Percentiles rank a stretch among this genome's conserved stretches.
Evolutionary conservation across 2,113 vertebrate genomes (phyloP).

Genomic region (Alligator mississippiensis): DNA sequence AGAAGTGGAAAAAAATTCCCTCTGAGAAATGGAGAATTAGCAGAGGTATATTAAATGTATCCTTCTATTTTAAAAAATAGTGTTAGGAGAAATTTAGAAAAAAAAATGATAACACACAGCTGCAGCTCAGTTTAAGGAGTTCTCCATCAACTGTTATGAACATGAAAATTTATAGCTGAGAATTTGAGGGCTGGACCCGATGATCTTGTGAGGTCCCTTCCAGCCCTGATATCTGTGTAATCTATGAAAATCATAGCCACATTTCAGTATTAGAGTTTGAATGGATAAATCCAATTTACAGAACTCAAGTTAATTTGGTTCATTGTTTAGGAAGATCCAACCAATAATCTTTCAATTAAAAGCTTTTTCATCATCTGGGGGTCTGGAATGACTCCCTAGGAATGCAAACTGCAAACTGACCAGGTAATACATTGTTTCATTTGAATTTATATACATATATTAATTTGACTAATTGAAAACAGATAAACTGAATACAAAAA

Average conservation of each 20-base stretch:
- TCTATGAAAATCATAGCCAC: too few species aligned
- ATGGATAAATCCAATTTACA: background rate
- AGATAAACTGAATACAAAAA: background rate
- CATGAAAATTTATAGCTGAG: background rate
- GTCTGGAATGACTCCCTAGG: background rate
- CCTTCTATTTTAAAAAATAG: background rate
- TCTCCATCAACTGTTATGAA: fast-evolving
- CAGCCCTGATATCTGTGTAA: background rate
- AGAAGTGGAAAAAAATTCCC: background rate
- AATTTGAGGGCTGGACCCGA: background rate
- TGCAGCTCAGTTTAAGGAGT: background rate
- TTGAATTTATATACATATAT: background rate
- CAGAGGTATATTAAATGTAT: background rate
- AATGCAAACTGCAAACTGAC: background rate
- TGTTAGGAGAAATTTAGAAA: background rate
- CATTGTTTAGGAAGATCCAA: background rate
- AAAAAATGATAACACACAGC: background rate
- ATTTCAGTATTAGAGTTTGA: background rate
- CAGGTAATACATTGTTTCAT: background rate
- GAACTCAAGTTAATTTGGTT: background rate
- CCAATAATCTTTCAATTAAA: background rate
- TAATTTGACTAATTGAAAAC: background rate
- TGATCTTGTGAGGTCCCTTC: background rate
- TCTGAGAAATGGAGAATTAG: background rate
- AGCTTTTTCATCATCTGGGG: background rate